Base-by-base conservation (phyloP, 2,797 vertebrate genomes). In the Triplophysa yarkandensis region DNA sequence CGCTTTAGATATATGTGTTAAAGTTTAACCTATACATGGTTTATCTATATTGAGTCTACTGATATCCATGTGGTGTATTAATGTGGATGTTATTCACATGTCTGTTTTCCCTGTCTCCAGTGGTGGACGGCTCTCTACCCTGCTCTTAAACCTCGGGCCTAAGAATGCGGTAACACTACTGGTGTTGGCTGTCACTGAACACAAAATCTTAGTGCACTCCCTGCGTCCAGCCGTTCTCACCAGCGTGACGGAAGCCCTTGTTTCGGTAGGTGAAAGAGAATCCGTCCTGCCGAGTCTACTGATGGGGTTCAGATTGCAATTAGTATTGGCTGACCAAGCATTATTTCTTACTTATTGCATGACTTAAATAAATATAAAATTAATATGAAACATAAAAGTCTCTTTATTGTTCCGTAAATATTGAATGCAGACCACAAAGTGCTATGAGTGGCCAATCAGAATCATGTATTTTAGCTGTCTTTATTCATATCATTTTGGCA, bases 171-270 rank as follows among this genome's bases (percentile, higher is more conserved):
- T 94, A 80, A 96, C 94, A 36, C 89, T 99, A 68, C 88, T 99
- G 71, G 96, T 99, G n/a, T 91, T 98, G 87, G 97, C 96, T 2
- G 96, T 99, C 83, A 99, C 97, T 0, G 98, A 99, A 81, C 97
- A 99, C 88, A 99, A 99, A 90, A 99, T 99, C 86, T 94, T 99
- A 82, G 95, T 99, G 83, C 98, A 99, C 84, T 99, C 98, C 1
- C 81, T 99, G 62, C 93, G 98, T 28, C 98, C 98, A 4, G 98
- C 97, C 9, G 97, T 98, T 62, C 94, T 99, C 71, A 99, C 98
- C 4, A 99, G 98, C 74, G 97, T 99, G 66, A 97, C 98, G 1
- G 98, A 99, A 89, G 98, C 98, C 13, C 90, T 99, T 50, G 98
- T 99, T 65, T 99, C 97, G 78, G 98, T 99, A 87, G 94, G 98